Percentiles rank a stretch among this genome's conserved stretches.
phyloP scores from a whole-genome alignment of 2,113 vertebrate genomes.

The Ptilorrhoa leucosticta region DNA sequence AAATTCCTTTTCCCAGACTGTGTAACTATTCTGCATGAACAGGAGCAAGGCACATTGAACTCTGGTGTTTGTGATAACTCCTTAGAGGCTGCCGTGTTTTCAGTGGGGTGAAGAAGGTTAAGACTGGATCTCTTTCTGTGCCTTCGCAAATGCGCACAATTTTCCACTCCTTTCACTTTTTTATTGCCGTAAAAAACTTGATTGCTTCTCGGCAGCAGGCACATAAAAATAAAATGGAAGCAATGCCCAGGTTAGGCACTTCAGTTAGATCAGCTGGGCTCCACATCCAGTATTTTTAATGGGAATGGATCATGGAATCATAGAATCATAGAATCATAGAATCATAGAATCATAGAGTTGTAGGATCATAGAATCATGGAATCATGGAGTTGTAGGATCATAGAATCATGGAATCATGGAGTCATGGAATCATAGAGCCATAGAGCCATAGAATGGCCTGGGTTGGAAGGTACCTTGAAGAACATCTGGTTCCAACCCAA shows the following conservation, averaged over 20 bases:
- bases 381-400: too few species aligned
- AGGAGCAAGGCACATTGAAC: background rate
- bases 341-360: background rate
- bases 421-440: background rate
- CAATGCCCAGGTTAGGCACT: rapidly evolving
- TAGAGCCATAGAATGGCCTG: background rate
- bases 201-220: rapidly evolving
- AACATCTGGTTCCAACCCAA: background rate
- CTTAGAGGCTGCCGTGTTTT: background rate
- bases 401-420: background rate
- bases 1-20: background rate
- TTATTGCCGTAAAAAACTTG: background rate
- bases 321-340: background rate
- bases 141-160: background rate
- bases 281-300: background rate
- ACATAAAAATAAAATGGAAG: background rate
- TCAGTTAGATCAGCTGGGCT: background rate
- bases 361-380: too few species aligned
- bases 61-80: background rate
- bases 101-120: background rate
- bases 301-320: background rate
- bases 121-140: background rate
- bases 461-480: background rate
- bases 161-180: background rate
- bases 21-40: background rate